Percentiles rank a stretch among this genome's conserved stretches.
Evolutionary conservation across 2,113 vertebrate genomes (phyloP).

Genomic region (Synchiropus splendidus): DNA sequence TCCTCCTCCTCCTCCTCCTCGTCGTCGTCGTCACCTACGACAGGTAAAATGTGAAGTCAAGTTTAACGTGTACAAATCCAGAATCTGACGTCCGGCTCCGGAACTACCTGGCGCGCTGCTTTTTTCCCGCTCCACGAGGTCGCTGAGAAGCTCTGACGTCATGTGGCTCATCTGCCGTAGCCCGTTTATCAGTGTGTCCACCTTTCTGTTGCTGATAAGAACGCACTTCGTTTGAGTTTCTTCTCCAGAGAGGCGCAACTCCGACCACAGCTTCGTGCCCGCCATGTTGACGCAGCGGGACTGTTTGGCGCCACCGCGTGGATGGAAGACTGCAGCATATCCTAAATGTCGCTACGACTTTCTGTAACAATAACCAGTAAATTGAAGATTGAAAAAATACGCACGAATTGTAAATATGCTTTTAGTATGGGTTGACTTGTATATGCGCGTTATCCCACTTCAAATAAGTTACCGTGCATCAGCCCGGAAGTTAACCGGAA

Average conservation of each 20-base stretch:
- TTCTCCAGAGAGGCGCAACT: conserved; percentile 46
- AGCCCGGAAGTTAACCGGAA: too few relatives aligned
- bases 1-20: conserved; percentile 43
- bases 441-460: too few relatives aligned
- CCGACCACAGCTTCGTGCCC: conserved; percentile 19
- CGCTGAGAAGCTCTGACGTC: conserved; percentile 46
- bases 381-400: too few relatives aligned
- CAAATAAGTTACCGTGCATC: too few relatives aligned
- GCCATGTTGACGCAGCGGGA: conserved; percentile 25
- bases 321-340: too few relatives aligned
- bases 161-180: conserved; percentile 23
- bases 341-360: too few relatives aligned
- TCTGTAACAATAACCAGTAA: too few relatives aligned
- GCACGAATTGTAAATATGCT: too few relatives aligned
- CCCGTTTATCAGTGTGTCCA: conserved; percentile 35
- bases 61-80: neutral
- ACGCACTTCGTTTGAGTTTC: conserved; percentile 26
- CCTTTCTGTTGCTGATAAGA: conserved; percentile 18
- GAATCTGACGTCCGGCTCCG: too few relatives aligned
- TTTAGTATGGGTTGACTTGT: too few relatives aligned
- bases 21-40: too few relatives aligned
- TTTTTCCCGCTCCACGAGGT: conserved; percentile 50
- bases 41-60: too few relatives aligned
- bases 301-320: neutral
- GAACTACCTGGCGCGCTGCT: conserved; percentile 15